Evolutionary conservation across 2,113 vertebrate genomes (phyloP).

Genomic region (Petrocephalus microphthalmus): DNA sequence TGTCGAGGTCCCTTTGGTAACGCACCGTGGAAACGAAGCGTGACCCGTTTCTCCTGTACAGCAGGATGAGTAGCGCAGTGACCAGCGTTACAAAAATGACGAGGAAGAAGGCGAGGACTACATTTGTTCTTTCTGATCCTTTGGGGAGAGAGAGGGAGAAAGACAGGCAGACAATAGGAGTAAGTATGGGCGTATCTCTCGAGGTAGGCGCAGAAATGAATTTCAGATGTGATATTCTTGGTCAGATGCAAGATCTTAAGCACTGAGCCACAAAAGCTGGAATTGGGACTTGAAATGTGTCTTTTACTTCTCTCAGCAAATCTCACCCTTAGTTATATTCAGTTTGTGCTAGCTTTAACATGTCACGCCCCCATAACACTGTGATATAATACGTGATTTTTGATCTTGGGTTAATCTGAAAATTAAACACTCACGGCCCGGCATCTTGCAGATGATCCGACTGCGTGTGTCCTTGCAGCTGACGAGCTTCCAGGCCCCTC

Average conservation of each 20-base stretch:
- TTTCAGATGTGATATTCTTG: too few relatives aligned
- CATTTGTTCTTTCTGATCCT: conserved; percentile 63
- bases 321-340: background rate
- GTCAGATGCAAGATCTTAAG: background rate
- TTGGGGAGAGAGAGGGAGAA: conserved; percentile 21
- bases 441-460: conserved; percentile 82
- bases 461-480: conserved; percentile 62
- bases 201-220: background rate
- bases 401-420: background rate
- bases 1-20: conserved; percentile 76
- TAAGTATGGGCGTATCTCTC: background rate
- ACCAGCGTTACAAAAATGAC: conserved; percentile 55
- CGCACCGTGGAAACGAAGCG: conserved; percentile 65
- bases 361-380: background rate
- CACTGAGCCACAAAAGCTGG: background rate
- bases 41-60: conserved; percentile 67
- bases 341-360: background rate
- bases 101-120: conserved; percentile 65
- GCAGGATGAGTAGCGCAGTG: conserved; percentile 49
- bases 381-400: background rate
- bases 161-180: background rate
- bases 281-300: background rate
- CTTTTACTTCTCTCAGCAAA: background rate
- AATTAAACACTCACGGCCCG: conserved; percentile 61
- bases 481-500: conserved; percentile 70